Percentiles rank a stretch among this genome's conserved stretches.
phyloP scores from a whole-genome alignment of 1,140 invertebrate species.

The Calephelis virginiensis region DNA sequence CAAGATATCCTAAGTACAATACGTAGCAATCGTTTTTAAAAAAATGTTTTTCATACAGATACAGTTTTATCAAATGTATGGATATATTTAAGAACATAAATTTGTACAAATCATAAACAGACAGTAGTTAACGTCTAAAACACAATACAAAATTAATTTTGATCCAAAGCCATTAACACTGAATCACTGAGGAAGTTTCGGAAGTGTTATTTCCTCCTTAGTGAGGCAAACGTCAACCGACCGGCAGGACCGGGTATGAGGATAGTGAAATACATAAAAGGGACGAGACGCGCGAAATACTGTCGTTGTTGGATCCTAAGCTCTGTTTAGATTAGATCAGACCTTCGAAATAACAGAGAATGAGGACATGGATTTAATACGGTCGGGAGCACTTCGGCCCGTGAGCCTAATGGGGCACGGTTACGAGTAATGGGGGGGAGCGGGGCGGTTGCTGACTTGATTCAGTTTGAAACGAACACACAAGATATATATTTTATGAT shows the following conservation, averaged over 20 bases:
- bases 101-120: constrained; percentile 1
- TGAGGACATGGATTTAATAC: constrained; percentile 78
- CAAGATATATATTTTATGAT: constrained; percentile 44
- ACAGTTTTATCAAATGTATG: neutral
- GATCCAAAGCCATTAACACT: constrained; percentile 52
- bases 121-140: constrained; percentile 20
- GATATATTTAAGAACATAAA: neutral
- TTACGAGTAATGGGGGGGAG: constrained; percentile 70
- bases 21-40: too few species aligned
- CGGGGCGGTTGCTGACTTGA: constrained; percentile 36
- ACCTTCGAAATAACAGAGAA: constrained; percentile 78
- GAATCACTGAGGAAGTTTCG: constrained; percentile 62
- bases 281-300: constrained; percentile 70
- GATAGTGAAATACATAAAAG: constrained; percentile 75
- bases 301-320: constrained; percentile 73
- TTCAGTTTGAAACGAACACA: constrained; percentile 41
- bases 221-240: constrained; percentile 62
- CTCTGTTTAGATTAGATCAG: constrained; percentile 78
- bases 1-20: too few species aligned
- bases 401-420: constrained; percentile 72
- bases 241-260: constrained; percentile 53
- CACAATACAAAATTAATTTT: constrained; percentile 54
- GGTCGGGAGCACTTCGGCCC: constrained; percentile 73
- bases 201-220: constrained; percentile 72
- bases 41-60: too few species aligned